Evolutionary conservation across 2,888 invertebrate genomes (phyloP), one percentile per base, ranked within the genome.

Genomic region (Dendrolimus houi): DNA sequence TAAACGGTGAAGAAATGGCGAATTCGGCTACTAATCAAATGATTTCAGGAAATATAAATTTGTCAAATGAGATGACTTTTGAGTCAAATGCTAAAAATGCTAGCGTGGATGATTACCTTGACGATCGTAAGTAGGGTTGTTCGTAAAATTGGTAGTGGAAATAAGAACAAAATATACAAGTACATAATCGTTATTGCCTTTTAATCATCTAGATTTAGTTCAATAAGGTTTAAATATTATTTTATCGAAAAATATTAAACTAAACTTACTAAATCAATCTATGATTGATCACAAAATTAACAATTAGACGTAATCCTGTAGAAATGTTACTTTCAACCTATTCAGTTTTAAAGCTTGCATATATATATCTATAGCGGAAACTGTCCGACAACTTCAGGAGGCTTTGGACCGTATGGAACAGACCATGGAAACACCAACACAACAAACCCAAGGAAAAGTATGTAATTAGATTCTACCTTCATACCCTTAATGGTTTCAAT

Each of bases 321-420:
- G 6, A 29, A 29, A 29, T 29, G 3, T 29, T 29, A 29, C 29
- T 6, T 29, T 29, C 29, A 6, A 29, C 29, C 29, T 29, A 29
- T 29, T 29, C 6, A 29, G 29, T 29, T 29, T 29, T 2, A 29
- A 29, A 29, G 29, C 29, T 29, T 29, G 6, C 29, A 29, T 29
- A 29, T 29, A 29, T 29, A 6, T 29, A 6, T 29, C 29, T 64
- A 9, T 70, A 88, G 87, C 85, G 57, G 87, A 87, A 70, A 83
- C 83, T 0, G 78, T 78, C 8, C 72, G 70, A 1, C 75, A 83
- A 59, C 58, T 88, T 2, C 80, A 87, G 68, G 77, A 81, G 52
- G 82, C 83, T 2, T 69, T 88, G 42, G 75, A 82, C 1, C 75
- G 74, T 0, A 80, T 85, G 73, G 87, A 88, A 61, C 64, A 65